Evolutionary conservation across 2,888 invertebrate genomes (phyloP), one percentile per base, ranked within the genome.

Genomic region (Chymomyza amoena): DNA sequence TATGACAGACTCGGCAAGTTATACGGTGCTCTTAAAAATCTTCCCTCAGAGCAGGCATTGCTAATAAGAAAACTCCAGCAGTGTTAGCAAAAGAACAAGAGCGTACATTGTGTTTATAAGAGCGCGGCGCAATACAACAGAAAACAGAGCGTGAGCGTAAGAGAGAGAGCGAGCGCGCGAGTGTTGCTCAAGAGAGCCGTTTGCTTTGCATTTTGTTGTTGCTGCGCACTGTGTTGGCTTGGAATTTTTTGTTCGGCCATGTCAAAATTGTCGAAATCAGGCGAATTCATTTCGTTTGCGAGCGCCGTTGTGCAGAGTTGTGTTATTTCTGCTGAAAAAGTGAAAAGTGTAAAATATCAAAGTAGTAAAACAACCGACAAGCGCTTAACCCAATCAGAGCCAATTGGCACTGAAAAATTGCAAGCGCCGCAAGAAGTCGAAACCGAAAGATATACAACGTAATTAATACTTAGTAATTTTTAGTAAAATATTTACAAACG

Each of bases 251-350:
- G 28, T 45, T 45, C 39, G 39, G 39, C 57, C 57, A 25, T 57
- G 57, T 57, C 57, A 57, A 57, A 54, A 54, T 25, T 57, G 18
- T 57, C 78, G 73, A 76, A 72, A 76, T 79, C 71, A 69, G 80
- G 39, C 39, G 39, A 80, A 79, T 18, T 70, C 57, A 72, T 68
- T 80, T 83, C 70, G 76, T 80, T 78, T 76, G 76, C 79, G 67
- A 74, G 66, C 69, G 73, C 61, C 69, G 71, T 60, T 67, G 75
- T 69, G 57, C 68, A 80, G 78, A 78, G 77, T 79, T 72, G 79
- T 72, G 78, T 80, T 72, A 70, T 79, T 80, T 69, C 64, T 68
- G 64, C 66, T 36, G 60, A 45, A 51, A 59, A 25, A 25, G 39
- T 45, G 39, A 45, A 45, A 45, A 45, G 57, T 54, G 16, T 54